Evolutionary conservation across 2,113 vertebrate genomes (phyloP), one percentile per base, ranked within the genome.

Genomic region (Ellobius talpinus): DNA sequence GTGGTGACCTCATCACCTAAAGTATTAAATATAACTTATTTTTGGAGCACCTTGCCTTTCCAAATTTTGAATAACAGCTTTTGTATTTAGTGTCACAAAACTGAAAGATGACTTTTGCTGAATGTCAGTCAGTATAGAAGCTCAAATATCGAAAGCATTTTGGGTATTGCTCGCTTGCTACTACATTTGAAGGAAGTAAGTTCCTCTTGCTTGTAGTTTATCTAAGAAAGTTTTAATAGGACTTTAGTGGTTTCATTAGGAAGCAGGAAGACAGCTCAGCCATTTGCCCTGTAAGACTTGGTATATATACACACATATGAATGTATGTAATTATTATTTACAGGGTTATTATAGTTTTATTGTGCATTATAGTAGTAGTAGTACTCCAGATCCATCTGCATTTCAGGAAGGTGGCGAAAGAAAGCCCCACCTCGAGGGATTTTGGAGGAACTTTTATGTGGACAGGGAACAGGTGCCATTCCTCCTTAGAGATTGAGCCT

Each of bases 81-180:
- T 96, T 96, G 45, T 86, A 81, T 91, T 87, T 65, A 50, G 16
- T 93, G 36, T 72, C 87, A 94, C 47, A 89, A 90, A 94, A 73
- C 12, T 14, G 31, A 90, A 93, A 87, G 82, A 89, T 66, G 61
- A 21, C 50, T 72, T 87, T 94, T 29, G 21, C 74, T 76, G 24
- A 42, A 52, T 87, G n/a, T 63, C 72, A 50, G 0, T 92, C 63
- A 89, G 16, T 81, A 31, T 63, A 85, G 45, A 92, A 77, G 33
- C 3, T 82, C 79, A 84, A 85, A 65, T 63, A 90, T 14, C 66
- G 39, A 63, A 61, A 47, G 29, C 33, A 45, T 90, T 95, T 91
- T 93, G 45, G 93, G 61, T 87, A 68, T 3, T 82, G 73, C 33
- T 26, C 47, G 58, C 78, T 52, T 90, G 78, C 63, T 55, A 90